These are phyloP conservation scores for Parasteatoda tepidariorum DNA, from an alignment of 1,140 invertebrate species.

Conservation along the genomic window DNA sequence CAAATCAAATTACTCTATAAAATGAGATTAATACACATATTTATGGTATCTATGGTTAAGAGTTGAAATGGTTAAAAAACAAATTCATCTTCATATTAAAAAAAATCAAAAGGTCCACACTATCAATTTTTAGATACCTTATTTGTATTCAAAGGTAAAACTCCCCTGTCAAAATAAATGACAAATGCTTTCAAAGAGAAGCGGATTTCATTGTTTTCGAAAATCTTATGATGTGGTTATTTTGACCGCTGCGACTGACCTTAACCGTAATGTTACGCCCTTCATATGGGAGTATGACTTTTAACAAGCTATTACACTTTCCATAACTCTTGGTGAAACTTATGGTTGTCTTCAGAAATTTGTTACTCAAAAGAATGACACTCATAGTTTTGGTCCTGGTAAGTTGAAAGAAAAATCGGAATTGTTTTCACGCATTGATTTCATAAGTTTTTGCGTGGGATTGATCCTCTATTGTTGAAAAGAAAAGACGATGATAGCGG, in stretches of 20 bases:
- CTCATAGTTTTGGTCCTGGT: not conserved
- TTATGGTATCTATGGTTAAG: too few species aligned
- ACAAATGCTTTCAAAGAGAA: slow-evolving; percentile 21
- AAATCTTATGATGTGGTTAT: not conserved
- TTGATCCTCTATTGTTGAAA: too few species aligned
- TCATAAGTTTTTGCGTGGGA: not conserved
- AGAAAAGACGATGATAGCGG: too few species aligned
- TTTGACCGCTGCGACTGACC: not conserved
- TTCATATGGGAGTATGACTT: not conserved
- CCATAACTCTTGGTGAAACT: not conserved
- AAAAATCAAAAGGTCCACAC: too few species aligned
- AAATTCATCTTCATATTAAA: too few species aligned
- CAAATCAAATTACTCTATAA: too few species aligned
- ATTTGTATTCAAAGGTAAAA: slow-evolving; percentile 5
- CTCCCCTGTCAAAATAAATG: not conserved
- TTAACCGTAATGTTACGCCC: slow-evolving; percentile 4
- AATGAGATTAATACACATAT: too few species aligned
- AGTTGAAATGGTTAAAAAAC: too few species aligned
- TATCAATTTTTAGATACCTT: not conserved
- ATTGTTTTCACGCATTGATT: not conserved
- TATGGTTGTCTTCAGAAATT: not conserved
- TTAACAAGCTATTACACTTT: not conserved
- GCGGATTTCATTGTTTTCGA: not conserved
- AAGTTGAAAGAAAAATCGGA: not conserved
- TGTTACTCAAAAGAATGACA: not conserved